Base-by-base conservation (phyloP, 2,797 vertebrate genomes). In the Dendrocincla fuliginosa region DNA sequence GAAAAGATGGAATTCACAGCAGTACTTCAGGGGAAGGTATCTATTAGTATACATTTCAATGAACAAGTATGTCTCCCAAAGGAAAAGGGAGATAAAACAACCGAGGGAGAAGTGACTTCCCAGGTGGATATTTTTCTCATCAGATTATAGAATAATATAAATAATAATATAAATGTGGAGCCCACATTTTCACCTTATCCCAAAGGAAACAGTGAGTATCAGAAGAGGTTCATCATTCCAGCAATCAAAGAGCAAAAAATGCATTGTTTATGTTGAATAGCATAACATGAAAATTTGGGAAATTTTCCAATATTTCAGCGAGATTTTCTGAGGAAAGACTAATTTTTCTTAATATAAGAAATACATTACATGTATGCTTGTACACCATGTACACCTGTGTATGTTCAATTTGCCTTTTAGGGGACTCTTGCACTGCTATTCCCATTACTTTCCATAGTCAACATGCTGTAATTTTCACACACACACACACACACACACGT, bases 401-500 rank as follows among this genome's bases (percentile, higher is more conserved):
- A 32, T 6, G 4, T 56, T 67, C 44, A 74, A 33, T 60, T 82
- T 33, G 44, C 23, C 5, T 90, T 80, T 65, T 35, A 59, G 17
- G 5, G 59, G n/a, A 55, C 39, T n/a, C 28, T 69, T 35, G 25
- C 44, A 47, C 30, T 78, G 11, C 24, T 86, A 16, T 74, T 78
- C 15, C 19, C 22, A 32, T 55, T 70, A 32, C 18, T 24, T 44
- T 63, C 35, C 8, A 41, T 8, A 60, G 41, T 9, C 22, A 71
- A 44, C 7, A 37, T 0, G 1, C 11, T 68, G 25, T 64, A 85
- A 71, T 19, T 73, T 60, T 1, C 1, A 63, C 23, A 37, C 2
- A 78, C 0, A 0, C 4, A 33, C 4, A 33, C 8, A 55, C 30
- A 57, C 14, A 23, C 14, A 13, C 12, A 16, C 3, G 4, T 6